These are phyloP conservation scores for Cuniculus paca DNA, from an alignment of 2,797 vertebrate species.

Conservation along the genomic window DNA sequence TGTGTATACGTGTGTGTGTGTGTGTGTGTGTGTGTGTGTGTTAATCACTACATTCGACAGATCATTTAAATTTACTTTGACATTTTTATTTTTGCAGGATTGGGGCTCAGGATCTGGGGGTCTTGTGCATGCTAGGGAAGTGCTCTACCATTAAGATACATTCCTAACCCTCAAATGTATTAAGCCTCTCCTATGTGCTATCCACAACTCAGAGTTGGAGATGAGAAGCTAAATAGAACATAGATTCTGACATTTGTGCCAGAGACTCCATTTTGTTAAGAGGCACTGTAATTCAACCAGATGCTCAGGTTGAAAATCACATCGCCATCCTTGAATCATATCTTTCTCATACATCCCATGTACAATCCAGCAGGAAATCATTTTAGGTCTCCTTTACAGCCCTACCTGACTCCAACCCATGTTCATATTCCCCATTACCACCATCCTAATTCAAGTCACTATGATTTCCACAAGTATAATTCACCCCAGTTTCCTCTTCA, in stretches of 20 bases:
- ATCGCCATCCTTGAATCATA: neutral
- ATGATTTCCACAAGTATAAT: neutral
- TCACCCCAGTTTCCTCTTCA: neutral
- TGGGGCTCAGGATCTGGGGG: neutral
- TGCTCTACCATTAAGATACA: neutral
- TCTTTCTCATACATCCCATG: neutral
- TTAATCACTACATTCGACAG: neutral
- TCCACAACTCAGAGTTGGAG: neutral
- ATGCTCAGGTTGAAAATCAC: neutral
- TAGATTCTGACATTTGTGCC: neutral
- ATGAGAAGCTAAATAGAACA: neutral
- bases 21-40: neutral
- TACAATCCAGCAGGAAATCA: neutral
- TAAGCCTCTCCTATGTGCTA: neutral
- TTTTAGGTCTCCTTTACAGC: too few relatives aligned
- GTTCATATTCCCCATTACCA: neutral
- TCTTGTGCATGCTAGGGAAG: neutral
- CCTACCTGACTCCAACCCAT: too few relatives aligned
- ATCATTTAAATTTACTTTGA: neutral
- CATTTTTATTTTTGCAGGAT: neutral
- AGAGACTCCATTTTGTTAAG: neutral
- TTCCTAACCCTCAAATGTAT: neutral
- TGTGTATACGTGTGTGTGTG: too few relatives aligned
- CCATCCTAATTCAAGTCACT: neutral
- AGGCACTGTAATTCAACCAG: neutral